A percentile compares a stretch with the other conserved stretches of the same genome.
Conservation (phyloP, 1,140 invertebrate species). For the Caenorhabditis inopinata region DNA sequence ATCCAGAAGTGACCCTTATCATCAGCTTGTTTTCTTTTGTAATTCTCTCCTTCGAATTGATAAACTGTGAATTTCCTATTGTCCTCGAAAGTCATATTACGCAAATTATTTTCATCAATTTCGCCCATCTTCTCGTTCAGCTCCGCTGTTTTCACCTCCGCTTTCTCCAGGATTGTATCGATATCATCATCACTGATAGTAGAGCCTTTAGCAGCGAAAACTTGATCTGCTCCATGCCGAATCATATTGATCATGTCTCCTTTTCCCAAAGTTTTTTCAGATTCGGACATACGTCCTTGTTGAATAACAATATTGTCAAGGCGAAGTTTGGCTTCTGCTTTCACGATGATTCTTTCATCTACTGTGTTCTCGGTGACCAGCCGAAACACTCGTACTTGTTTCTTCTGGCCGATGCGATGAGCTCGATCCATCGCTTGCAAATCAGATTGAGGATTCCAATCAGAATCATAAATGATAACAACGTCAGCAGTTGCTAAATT, state of each 20-base stretch:
- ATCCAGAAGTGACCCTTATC: conserved; percentile 83
- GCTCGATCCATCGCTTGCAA: conserved; percentile 93
- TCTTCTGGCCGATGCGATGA: conserved; percentile 97
- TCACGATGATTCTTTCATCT: conserved; percentile 97
- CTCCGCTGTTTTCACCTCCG: conserved; percentile 74
- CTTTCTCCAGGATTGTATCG: conserved; percentile 86
- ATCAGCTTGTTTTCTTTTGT: conserved; percentile 70
- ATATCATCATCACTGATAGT: conserved; percentile 98
- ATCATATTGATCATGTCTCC: conserved; percentile 99
- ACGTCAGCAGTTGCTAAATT: conserved; percentile 97
- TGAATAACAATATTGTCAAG: conserved; percentile 82
- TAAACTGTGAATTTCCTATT: conserved; percentile 68
- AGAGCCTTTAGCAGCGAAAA: conserved; percentile 96
- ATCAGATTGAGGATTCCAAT: conserved; percentile 99
- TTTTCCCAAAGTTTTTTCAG: conserved; percentile 88
- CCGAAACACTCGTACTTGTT: conserved; percentile 76
- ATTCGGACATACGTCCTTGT: conserved; percentile 87
- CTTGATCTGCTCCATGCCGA: conserved; percentile 94
- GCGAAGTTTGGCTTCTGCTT: conserved; percentile 90
- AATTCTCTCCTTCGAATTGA: conserved; percentile 84
- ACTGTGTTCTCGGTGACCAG: conserved; percentile 98
- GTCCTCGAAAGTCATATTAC: conserved; percentile 92
- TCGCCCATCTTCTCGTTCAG: conserved; percentile 85
- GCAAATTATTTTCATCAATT: conserved; percentile 85
- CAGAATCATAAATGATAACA: conserved; percentile 95